These are phyloP conservation scores for Phyllotreta striolata DNA, from an alignment of 2,888 invertebrate genomes.

Conservation along the genomic window DNA sequence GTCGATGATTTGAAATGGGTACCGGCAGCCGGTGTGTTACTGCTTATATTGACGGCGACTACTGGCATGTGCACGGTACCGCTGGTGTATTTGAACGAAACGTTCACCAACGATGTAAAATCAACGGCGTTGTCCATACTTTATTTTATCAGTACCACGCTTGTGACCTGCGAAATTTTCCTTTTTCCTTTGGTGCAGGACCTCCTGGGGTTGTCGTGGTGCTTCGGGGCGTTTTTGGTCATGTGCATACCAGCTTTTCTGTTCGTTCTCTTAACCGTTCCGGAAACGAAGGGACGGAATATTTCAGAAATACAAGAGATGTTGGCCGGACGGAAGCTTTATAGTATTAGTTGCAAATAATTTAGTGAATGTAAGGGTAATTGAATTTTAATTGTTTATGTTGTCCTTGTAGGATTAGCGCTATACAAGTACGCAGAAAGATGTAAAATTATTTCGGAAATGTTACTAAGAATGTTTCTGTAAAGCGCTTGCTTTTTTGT, in stretches of 20 bases:
- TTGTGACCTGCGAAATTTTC: constrained; percentile 17
- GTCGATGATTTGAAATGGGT: constrained; percentile 44
- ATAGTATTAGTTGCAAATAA: no score
- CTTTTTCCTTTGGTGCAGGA: constrained; percentile 44
- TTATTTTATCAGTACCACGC: constrained; percentile 1
- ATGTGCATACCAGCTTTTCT: constrained; percentile 38
- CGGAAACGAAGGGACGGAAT: constrained; percentile 48
- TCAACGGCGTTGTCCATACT: constrained; percentile 20
- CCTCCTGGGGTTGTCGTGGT: constrained; percentile 40
- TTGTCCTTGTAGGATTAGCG: no score
- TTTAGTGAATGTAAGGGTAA: no score
- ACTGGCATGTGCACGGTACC: constrained; percentile 18
- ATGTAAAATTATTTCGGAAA: no score
- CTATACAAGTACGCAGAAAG: no score
- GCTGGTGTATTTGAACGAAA: constrained; percentile 16
- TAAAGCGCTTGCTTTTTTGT: no score
- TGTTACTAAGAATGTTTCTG: no score
- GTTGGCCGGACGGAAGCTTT: not conserved
- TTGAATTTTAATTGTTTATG: no score
- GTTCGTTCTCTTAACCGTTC: constrained; percentile 43
- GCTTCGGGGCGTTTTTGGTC: constrained; percentile 45
- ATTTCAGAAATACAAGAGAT: constrained; percentile 30
- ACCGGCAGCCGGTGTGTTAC: constrained; percentile 14
- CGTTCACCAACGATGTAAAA: constrained; percentile 20
- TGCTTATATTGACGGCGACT: constrained; percentile 11